These are phyloP conservation scores for Yponomeuta evonymella DNA, from an alignment of 2,888 invertebrate species.

Conservation along the genomic window DNA sequence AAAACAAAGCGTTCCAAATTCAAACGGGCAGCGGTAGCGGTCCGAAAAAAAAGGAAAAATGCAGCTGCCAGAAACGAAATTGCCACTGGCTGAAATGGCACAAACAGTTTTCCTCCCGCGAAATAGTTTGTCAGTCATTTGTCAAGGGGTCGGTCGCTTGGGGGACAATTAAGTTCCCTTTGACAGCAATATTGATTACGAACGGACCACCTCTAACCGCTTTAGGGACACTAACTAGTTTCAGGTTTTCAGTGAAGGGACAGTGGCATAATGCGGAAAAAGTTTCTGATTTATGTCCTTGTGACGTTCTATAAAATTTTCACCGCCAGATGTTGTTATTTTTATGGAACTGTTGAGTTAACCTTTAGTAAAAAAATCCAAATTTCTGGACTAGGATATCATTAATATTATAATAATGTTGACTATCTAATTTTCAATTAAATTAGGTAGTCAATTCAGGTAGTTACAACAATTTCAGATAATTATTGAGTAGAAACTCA, in stretches of 20 bases:
- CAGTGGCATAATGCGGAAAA: not conserved
- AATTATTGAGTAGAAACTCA: too few species aligned
- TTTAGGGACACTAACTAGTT: not conserved
- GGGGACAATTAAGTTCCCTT: slow-evolving; percentile 35
- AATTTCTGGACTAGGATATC: too few species aligned
- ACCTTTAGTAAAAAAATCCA: too few species aligned
- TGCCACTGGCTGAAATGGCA: slow-evolving; percentile 1
- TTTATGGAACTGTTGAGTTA: too few species aligned
- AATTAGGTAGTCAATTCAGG: too few species aligned
- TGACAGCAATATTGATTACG: slow-evolving; percentile 42
- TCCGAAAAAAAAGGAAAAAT: not conserved
- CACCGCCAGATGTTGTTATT: too few species aligned
- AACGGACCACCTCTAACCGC: slow-evolving; percentile 13
- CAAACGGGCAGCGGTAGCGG: not conserved
- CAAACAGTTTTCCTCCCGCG: slow-evolving; percentile 6
- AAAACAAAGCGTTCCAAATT: not conserved
- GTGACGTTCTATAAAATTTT: too few species aligned
- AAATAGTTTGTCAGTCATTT: slow-evolving; percentile 17
- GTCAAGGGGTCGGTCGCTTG: slow-evolving; percentile 25
- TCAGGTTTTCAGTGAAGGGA: not conserved
- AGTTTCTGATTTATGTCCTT: not conserved
- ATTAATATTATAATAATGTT: too few species aligned
- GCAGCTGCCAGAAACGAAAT: not conserved
- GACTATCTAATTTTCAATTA: too few species aligned
- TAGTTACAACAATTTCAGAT: too few species aligned